A percentile compares a stretch with the other conserved stretches of the same genome.
phyloP scores from a whole-genome alignment of 2,113 vertebrate genomes.

The Osmerus eperlanus region DNA sequence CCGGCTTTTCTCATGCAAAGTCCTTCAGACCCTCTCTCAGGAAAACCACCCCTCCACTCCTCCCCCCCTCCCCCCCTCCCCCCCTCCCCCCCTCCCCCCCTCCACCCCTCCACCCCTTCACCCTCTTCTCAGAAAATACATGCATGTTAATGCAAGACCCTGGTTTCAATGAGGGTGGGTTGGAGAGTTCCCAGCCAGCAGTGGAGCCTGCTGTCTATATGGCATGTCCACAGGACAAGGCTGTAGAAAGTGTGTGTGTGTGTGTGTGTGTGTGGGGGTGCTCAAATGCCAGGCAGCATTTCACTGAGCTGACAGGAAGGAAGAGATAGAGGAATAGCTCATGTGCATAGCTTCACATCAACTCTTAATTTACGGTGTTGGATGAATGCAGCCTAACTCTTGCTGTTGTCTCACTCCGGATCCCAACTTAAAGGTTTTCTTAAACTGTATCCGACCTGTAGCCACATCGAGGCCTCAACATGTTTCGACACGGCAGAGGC shows the following conservation, averaged over 20 bases:
- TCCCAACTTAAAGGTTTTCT: no score
- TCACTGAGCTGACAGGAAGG: no score
- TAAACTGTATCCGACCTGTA: no score
- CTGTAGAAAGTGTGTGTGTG: constrained; percentile 1
- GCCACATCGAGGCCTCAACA: no score
- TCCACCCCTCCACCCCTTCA: constrained; percentile 6
- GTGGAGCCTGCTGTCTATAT: background rate
- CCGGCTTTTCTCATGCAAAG: constrained; percentile 73
- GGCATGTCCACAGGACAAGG: background rate
- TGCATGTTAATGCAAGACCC: constrained; percentile 49
- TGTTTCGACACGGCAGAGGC: no score
- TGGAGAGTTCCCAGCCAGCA: constrained; percentile 10
- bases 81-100: background rate
- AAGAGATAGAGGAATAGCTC: no score
- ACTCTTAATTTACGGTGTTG: no score
- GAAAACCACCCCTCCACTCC: constrained; percentile 13
- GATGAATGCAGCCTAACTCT: no score
- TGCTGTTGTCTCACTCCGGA: no score
- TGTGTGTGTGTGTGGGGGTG: background rate
- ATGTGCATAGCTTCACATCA: no score
- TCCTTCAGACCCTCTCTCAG: constrained; percentile 38
- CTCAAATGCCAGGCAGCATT: no score
- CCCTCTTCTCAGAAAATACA: constrained; percentile 44
- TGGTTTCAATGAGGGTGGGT: constrained; percentile 20
- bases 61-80: constrained; percentile 23